Percentiles rank a stretch among this genome's conserved stretches.
Conservation (phyloP, 2,797 vertebrate genomes). For the Sebastes vulpes region DNA sequence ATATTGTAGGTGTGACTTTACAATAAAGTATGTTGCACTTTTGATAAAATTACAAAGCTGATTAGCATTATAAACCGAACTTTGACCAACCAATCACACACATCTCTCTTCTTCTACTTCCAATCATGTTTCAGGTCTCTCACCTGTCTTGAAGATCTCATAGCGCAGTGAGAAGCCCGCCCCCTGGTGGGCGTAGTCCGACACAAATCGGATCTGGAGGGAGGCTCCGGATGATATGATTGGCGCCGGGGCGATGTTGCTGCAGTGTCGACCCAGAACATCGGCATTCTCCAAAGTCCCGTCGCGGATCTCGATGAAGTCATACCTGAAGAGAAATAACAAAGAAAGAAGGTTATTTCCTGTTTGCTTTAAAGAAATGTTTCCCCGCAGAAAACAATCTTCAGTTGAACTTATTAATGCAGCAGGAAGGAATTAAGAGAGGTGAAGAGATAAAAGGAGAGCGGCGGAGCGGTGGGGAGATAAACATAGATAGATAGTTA, state of each 20-base stretch:
- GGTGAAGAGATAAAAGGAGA: constrained; percentile 7
- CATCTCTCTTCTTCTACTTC: not conserved
- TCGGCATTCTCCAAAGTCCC: constrained; percentile 91
- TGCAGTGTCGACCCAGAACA: constrained; percentile 96
- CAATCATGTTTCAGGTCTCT: constrained; percentile 33
- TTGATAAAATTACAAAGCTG: not conserved
- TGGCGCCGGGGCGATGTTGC: constrained; percentile 96
- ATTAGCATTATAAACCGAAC: not conserved
- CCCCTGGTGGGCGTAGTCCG: constrained; percentile 96
- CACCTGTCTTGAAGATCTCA: constrained; percentile 98
- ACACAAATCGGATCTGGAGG: constrained; percentile 95
- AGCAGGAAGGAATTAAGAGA: constrained; percentile 15
- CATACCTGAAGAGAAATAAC: constrained; percentile 85
- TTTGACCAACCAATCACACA: not conserved
- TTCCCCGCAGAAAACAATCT: not conserved
- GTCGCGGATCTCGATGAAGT: constrained; percentile 97
- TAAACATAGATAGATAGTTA: constrained; percentile 48
- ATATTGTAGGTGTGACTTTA: not conserved
- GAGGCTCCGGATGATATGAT: constrained; percentile 95
- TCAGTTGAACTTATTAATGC: not conserved
- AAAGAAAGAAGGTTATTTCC: not conserved
- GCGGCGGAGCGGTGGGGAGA: not conserved
- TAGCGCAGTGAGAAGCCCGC: constrained; percentile 98
- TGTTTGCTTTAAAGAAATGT: not conserved
- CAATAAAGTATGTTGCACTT: not conserved